Base-by-base conservation (phyloP, 2,888 invertebrate species). In the Protophormia terraenovae region DNA sequence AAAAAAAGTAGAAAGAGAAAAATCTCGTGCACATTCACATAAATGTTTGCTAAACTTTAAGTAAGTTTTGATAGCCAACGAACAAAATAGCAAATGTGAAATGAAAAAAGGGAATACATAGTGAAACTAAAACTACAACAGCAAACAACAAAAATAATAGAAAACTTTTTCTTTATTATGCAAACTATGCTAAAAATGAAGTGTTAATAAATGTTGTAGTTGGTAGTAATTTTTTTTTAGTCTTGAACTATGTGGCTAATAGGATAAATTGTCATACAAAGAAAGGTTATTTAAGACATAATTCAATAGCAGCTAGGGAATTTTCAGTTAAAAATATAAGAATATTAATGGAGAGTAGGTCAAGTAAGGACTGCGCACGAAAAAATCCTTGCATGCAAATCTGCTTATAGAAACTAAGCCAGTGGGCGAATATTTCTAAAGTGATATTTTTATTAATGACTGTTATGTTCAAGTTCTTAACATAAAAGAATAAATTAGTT, bases 111-210 rank as follows among this genome's bases (percentile, higher is more conserved):
- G 41, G 24, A 27, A 64, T n/a, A n/a, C n/a, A n/a, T 41, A 38
- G 67, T 66, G 14, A 7, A 41, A 71, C 69, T 38, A n/a, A n/a
- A n/a, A n/a, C n/a, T n/a, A n/a, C n/a, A n/a, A 38, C 1, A 10
- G 3, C 22, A 29, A 66, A 77, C 50, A 47, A 69, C 50, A 47
- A 69, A 55, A 66, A 35, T 27, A 66, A 73, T 67, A 66, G 66
- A 77, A 84, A 85, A 85, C 32, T 85, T 76, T n/a, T 81, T 66
- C 72, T 72, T 73, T 85, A 85, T 85, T 82, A 85, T 82, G 85
- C 64, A 82, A 85, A 85, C 82, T 79, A 79, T 78, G 55, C 62
- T 22, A 71, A 69, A 85, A 82, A 85, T 82, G 82, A 82, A 79
- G 82, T 85, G 85, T 82, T 82, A 85, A 85, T 76, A 83, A 77